Percentiles rank a stretch among this genome's conserved stretches.
phyloP scores from a whole-genome alignment of 2,797 vertebrate species.

The Melanotaenia maccullochi region DNA sequence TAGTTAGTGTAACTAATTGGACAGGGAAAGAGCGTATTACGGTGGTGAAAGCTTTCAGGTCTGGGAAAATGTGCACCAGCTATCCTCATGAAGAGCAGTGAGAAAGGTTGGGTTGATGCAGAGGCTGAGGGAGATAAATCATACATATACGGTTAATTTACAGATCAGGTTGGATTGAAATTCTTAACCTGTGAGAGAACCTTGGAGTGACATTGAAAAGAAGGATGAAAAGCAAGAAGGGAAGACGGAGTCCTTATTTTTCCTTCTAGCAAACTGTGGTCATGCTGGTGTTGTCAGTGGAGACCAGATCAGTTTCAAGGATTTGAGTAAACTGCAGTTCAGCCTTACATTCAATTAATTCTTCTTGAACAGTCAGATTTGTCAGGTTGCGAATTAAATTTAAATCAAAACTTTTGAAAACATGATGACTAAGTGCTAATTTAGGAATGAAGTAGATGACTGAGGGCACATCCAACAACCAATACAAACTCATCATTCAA shows the following conservation, averaged over 20 bases:
- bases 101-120: constrained; percentile 6
- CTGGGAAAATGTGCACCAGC: constrained; percentile 51
- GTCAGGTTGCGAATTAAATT: too few species aligned
- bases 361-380: too few species aligned
- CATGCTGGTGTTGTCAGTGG: constrained; percentile 14
- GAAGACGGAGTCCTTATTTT: constrained; percentile 2
- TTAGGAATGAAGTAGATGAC: too few species aligned
- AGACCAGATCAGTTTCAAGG: background rate
- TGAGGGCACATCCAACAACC: too few species aligned
- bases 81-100: constrained; percentile 54
- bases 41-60: constrained; percentile 52
- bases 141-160: constrained; percentile 45
- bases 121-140: constrained; percentile 19
- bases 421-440: too few species aligned
- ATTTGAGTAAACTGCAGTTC: background rate
- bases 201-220: constrained; percentile 1
- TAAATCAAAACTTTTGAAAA: too few species aligned
- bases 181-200: constrained; percentile 44
- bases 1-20: constrained; percentile 79
- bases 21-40: constrained; percentile 72
- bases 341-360: background rate
- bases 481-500: too few species aligned
- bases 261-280: background rate
- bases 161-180: constrained; percentile 48
- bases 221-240: background rate